Base-by-base conservation (phyloP, 1,140 invertebrate species). In the Pseudomyrmex gracilis region DNA sequence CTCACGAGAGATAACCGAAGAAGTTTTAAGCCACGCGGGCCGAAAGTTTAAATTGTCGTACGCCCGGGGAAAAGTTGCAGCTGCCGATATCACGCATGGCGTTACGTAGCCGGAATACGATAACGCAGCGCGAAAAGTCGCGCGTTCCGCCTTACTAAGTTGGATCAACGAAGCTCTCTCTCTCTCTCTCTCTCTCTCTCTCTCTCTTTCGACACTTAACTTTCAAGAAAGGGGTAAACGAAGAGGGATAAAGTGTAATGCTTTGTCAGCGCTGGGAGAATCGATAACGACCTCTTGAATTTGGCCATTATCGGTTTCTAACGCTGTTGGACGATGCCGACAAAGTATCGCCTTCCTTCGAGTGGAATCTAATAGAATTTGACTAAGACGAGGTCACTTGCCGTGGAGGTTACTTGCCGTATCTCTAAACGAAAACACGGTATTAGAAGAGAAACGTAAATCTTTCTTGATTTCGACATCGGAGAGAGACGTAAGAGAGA, bases 11-110 rank as follows among this genome's bases (percentile, higher is more conserved):
- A 15, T n/a, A 15, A 9, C 53, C 53, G 66, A 58, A 70, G 43
- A 80, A 80, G 53, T 80, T 80, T 80, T n/a, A 80, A 71, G 55
- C 55, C 64, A 80, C 66, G 20, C 66, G 45, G 66, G 45, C 66
- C 76, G n/a, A 80, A 80, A 80, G 66, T 80, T 80, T 80, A 55
- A 34, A 34, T 34, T 34, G 34, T 34, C 43, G 66, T 53, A 49
- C 76, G 22, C 43, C 13, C 8, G 53, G 47, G 76, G 53, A 71
- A 60, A 80, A 80, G 76, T 80, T 80, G 47, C 43, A 51, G 34
- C 20, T 1, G 58, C 24, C 76, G 71, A 80, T 80, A 80, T 80
- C 64, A 80, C 66, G 76, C 66, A 70, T 71, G 66, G 55, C 66
- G 68, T 70, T 68, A 24, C 17, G 43, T 34, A 20, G 13, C n/a